phyloP scores from a whole-genome alignment of 2,797 vertebrate species.

The Gymnocypris eckloni region DNA sequence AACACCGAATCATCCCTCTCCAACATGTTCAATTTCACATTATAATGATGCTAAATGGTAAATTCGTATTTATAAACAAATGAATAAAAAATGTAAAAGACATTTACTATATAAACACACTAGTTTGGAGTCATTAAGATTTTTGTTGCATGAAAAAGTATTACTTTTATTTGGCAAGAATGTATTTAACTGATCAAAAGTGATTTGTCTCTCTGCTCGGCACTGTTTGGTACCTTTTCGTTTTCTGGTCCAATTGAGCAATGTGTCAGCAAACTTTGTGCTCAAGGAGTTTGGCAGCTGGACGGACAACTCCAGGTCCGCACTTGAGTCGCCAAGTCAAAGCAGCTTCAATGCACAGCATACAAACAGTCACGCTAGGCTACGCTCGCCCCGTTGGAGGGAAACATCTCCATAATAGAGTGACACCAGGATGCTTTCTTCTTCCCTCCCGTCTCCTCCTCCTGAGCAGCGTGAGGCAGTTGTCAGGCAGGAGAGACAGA shows the following conservation, averaged over 20 bases:
- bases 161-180: neutral
- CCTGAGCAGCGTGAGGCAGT: neutral
- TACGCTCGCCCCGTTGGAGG: conserved; percentile 29
- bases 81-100: neutral
- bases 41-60: neutral
- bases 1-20: neutral
- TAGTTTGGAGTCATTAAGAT: neutral
- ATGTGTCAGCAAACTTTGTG: conserved; percentile 12
- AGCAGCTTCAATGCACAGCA: conserved; percentile 25
- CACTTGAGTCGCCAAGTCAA: conserved; percentile 38
- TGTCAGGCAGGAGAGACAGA: conserved; percentile 24
- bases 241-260: neutral
- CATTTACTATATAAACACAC: neutral
- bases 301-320: conserved; percentile 4
- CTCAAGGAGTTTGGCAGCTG: conserved; percentile 18
- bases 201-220: neutral
- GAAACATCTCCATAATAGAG: conserved; percentile 45
- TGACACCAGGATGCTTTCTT: conserved; percentile 34
- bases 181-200: neutral
- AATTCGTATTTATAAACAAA: neutral
- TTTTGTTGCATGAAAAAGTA: neutral
- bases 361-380: conserved; percentile 29
- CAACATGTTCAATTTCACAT: neutral
- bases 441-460: conserved; percentile 10
- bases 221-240: conserved; percentile 3